These are phyloP conservation scores for Meloe dianella DNA, from an alignment of 2,888 invertebrate genomes.

Conservation along the genomic window DNA sequence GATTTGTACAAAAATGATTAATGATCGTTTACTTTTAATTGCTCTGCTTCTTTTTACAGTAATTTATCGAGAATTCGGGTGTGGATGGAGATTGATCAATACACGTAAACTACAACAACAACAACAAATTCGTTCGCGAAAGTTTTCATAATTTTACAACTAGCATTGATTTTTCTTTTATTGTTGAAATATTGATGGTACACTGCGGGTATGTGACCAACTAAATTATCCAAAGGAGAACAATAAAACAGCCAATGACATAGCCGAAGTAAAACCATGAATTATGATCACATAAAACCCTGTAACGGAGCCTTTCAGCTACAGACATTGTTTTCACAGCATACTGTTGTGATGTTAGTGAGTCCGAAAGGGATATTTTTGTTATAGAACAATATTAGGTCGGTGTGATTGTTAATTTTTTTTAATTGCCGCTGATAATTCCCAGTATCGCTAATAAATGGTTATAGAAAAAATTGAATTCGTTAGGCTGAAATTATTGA, in stretches of 20 bases:
- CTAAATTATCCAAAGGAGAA: slow-evolving; percentile 36
- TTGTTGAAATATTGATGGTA: not conserved
- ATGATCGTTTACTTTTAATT: slow-evolving; percentile 29
- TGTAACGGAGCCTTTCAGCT: slow-evolving; percentile 35
- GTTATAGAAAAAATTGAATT: not conserved
- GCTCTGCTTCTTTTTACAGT: not conserved
- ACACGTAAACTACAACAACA: no score
- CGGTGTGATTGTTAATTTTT: not conserved
- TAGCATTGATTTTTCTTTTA: not conserved
- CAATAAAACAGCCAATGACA: slow-evolving; percentile 39
- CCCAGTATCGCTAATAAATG: not conserved
- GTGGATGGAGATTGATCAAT: not conserved
- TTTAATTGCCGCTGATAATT: not conserved
- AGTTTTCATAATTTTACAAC: not conserved
- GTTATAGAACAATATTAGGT: not conserved
- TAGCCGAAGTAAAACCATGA: slow-evolving; percentile 40
- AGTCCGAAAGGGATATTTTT: not conserved
- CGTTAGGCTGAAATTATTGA: not conserved
- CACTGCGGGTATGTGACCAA: slow-evolving; percentile 21
- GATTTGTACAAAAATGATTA: slow-evolving; percentile 22
- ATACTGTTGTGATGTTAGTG: not conserved
- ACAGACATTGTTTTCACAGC: slow-evolving; percentile 32
- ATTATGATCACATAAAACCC: slow-evolving; percentile 42
- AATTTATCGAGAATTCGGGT: not conserved
- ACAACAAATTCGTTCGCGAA: not conserved